Base-by-base conservation (phyloP, 2,113 vertebrate species). In the Alexandromys fortis region DNA sequence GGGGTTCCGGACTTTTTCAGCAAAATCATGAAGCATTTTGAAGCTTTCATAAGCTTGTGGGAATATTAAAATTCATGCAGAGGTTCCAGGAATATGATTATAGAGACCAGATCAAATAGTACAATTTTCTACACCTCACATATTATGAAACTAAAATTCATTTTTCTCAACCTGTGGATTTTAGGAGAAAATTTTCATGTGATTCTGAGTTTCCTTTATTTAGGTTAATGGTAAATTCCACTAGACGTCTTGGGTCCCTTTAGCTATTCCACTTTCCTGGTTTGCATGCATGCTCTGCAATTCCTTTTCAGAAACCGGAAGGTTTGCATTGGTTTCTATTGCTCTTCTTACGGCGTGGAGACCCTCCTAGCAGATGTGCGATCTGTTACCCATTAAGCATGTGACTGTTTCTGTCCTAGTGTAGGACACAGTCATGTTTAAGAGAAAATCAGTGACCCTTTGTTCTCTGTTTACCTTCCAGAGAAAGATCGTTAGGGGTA, bases 201-300 rank as follows among this genome's bases (percentile, higher is more conserved):
- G 22, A 78, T 94, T 90, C 49, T 89, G 28, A 28, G 68, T 75
- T 95, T 91, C 78, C 90, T 79, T 93, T 38, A 1, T 92, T 86
- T 94, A 47, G 5, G 0, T 82, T 96, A 45, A 93, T 96, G 96
- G 5, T 83, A 90, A 91, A 8, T 33, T 86, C 93, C 1, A 90
- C 4, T 16, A 86, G 49, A 70, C 5, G 3, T 95, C 87, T 97
- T 97, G 16, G 77, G 35, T 95, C 21, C 79, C 83, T 38, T 33
- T 97, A 94, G 61, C 70, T 94, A 81, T 97, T 98, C 92, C 4
- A 45, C 49, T 86, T 75, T 72, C 42, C 22, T 89, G 35, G 76
- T 94, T 96, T 94, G 90, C 61, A 30, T 94, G 92, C 89, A 30
- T 94, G 92, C 89, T 90, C 77, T 96, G 9, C 61, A 70, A 17